A percentile compares a stretch with the other conserved stretches of the same genome.
These are phyloP conservation scores for Meghimatium bilineatum DNA, from an alignment of 2,888 invertebrate genomes.

Conservation along the genomic window DNA sequence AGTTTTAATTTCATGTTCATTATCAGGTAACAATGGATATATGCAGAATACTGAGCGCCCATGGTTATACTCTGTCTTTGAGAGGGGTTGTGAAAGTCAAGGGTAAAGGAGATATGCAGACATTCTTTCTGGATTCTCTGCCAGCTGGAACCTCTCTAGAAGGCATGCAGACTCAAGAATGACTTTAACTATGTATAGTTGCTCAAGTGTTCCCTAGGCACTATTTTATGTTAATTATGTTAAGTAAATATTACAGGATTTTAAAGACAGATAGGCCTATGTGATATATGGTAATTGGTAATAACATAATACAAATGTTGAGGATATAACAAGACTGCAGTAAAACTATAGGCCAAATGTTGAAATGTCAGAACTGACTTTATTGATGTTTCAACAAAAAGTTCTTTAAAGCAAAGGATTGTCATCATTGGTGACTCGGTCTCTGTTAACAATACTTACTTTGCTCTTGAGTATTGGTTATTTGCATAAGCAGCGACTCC, in stretches of 20 bases:
- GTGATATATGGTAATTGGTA: not conserved
- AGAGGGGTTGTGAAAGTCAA: conserved; percentile 94
- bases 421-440: no score
- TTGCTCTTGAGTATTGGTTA: no score
- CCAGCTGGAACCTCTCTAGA: conserved; percentile 60
- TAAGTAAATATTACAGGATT: not conserved
- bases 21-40: conserved; percentile 93
- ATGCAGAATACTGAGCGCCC: conserved; percentile 84
- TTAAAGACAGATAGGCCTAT: not conserved
- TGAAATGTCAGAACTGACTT: no score
- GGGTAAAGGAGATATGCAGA: conserved; percentile 96
- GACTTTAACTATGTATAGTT: not conserved
- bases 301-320: no score
- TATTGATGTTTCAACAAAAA: no score
- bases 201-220: not conserved
- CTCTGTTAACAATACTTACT: no score
- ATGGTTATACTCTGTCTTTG: conserved; percentile 88
- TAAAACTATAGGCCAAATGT: no score
- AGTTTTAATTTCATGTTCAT: no score
- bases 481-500: no score
- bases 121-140: conserved; percentile 88
- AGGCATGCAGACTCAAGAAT: conserved; percentile 35
- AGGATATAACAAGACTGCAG: no score
- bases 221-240: not conserved
- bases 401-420: no score